A percentile compares a stretch with the other conserved stretches of the same genome.
Conservation (phyloP, 30 jellyfish, hydroid and myxozoan genomes). For the Phacellophora camtschatica region DNA sequence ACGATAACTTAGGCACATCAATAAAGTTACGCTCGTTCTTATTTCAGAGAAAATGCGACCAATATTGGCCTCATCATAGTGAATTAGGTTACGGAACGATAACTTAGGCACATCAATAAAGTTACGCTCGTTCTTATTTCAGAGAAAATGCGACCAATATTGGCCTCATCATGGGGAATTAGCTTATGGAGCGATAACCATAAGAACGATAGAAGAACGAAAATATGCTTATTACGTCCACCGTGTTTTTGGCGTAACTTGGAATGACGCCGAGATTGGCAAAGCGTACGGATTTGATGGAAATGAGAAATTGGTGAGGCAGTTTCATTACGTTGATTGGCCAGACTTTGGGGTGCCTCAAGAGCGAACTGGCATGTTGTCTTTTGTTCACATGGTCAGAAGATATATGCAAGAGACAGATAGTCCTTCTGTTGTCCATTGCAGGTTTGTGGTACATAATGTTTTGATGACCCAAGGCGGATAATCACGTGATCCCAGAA, state of each 20-base stretch:
- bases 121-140: neutral
- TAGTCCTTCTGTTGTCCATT: conserved; percentile 76
- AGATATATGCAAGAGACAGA: conserved; percentile 63
- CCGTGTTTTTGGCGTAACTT: conserved; percentile 46
- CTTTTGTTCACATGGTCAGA: conserved; percentile 69
- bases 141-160: conserved; percentile 93
- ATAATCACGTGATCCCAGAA: neutral
- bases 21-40: neutral
- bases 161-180: conserved; percentile 84
- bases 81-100: too few relatives aligned
- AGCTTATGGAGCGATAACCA: conserved; percentile 43
- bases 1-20: too few relatives aligned
- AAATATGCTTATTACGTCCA: conserved; percentile 70
- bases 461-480: neutral
- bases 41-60: conserved; percentile 88
- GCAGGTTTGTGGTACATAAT: conserved; percentile 46
- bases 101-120: too few relatives aligned
- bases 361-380: conserved; percentile 61
- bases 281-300: conserved; percentile 11
- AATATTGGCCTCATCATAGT: conserved; percentile 89
- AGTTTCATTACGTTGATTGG: conserved; percentile 90
- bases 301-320: conserved; percentile 43
- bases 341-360: conserved; percentile 93
- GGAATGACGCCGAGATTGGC: neutral
- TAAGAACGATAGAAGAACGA: conserved; percentile 51